Base-by-base conservation (phyloP, 2,888 invertebrate genomes). In the Pomacea canaliculata region DNA sequence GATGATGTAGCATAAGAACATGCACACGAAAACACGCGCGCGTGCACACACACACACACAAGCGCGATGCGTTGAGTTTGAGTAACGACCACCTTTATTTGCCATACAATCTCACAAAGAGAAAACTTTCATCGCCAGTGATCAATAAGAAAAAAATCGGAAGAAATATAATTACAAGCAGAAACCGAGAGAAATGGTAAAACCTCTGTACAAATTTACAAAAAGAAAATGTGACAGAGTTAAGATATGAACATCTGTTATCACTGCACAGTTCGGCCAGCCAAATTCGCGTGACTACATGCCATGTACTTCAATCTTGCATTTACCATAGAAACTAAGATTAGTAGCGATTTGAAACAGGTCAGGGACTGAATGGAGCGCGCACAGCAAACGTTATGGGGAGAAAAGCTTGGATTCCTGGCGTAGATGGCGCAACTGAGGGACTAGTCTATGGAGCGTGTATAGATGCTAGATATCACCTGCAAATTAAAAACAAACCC, bases 391-490 rank as follows among this genome's bases (percentile, higher is more conserved):
- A 63, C 66, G 46, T 23, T 73, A 73, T 65, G 37, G 72, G 72
- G 66, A 66, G 72, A 66, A n/a, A 56, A 73, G 63, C 65, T 66
- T 48, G 51, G 63, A 10, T 18, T 63, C 63, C 27, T 63, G 23
- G n/a, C 27, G 63, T 56, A 56, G 51, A 16, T 63, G 63, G 19
- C 19, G 63, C 63, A 23, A 56, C 51, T 56, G 51, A 63, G 63
- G 63, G 69, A 70, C 76, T 72, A 78, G 73, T 78, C 78, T 67
- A 76, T 73, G 63, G 78, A 78, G 49, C 78, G 73, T 56, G 76
- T 78, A 76, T 78, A 78, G 78, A 78, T 78, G 73, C 76, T 76
- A 73, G 78, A 78, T 37, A 78, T 76, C 73, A 78, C 78, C 78
- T 78, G 78, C 56, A 73, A 72, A 67, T 73, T 49, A 63, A 51